Conservation (phyloP, 2,888 invertebrate genomes). For the Phalangium opilio region DNA sequence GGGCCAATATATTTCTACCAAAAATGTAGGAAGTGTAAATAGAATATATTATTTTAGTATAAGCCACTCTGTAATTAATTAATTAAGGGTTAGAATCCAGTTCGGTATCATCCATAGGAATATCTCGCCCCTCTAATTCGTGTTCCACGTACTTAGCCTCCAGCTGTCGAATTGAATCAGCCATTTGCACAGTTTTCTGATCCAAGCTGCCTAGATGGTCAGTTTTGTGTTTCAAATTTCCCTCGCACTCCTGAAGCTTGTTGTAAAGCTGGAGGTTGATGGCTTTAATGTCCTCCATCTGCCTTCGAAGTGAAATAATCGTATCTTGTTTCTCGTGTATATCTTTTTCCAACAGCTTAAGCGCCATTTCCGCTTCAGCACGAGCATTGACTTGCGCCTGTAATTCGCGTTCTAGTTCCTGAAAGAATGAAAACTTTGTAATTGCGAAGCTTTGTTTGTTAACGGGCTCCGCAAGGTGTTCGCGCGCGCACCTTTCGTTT, state of each 20-base stretch:
- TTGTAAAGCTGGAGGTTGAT: constrained; percentile 97
- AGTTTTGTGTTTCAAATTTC: constrained; percentile 87
- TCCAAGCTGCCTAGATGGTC: constrained; percentile 86
- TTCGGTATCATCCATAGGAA: too few relatives aligned
- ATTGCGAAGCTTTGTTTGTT: too few relatives aligned
- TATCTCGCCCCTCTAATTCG: too few relatives aligned
- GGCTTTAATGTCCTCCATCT: constrained; percentile 87
- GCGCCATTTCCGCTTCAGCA: constrained; percentile 91
- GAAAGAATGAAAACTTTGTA: neutral
- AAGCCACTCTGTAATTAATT: too few relatives aligned
- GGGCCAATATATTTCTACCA: too few relatives aligned
- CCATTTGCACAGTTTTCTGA: constrained; percentile 84
- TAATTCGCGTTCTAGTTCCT: constrained; percentile 64
- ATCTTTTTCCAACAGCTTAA: constrained; percentile 90
- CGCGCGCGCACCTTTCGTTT: constrained; percentile 32
- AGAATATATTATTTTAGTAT: too few relatives aligned
- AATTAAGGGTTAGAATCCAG: too few relatives aligned
- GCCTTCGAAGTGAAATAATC: constrained; percentile 73
- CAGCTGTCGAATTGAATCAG: constrained; percentile 76
- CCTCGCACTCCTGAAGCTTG: constrained; percentile 79
- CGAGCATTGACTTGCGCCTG: constrained; percentile 71
- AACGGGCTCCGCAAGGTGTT: too few relatives aligned
- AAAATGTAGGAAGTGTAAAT: too few relatives aligned
- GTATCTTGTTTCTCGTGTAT: constrained; percentile 97
- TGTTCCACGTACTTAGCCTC: constrained; percentile 70